Evolutionary conservation across 2,797 vertebrate species (phyloP), one percentile per base, ranked within the genome.

Genomic region (Cuculus canorus): DNA sequence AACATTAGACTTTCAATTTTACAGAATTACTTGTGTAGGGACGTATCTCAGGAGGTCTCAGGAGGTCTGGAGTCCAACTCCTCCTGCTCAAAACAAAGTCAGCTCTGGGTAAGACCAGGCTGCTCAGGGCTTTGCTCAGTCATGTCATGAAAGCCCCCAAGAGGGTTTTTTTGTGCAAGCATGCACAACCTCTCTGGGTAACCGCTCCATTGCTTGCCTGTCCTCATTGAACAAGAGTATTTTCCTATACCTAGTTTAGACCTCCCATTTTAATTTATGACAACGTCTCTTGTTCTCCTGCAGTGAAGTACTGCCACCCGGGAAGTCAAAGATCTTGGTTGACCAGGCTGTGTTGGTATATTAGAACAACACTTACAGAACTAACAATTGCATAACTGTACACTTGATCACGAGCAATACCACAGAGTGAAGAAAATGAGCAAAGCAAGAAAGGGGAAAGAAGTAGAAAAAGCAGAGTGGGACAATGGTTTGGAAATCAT

Each of bases 311-410:
- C 35, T 25, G 27, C 2, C 3, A 14, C 5, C 4, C 6, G 8
- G 25, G 30, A 85, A 69, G 28, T 7, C 9, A 3, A 70, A 73
- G 17, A 48, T 47, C 54, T 76, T 35, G 65, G 65, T 30, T 81
- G 9, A 13, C 24, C 54, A 92, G 41, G 24, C 47, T 30, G 37
- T 24, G 37, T 0, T 73, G 63, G 9, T 27, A 33, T 16, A 32
- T 82, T 85, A 92, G 60, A 85, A 88, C 33, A 91, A 64, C 2
- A 71, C 84, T 95, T 94, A 82, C 61, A 90, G 86, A 95, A 93
- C 53, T 37, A 66, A 47, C 47, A 59, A 27, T 28, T 87, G 59
- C 60, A 0, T 33, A 92, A 93, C 50, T 43, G 77, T 54, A 52
- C 63, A 48, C 52, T 70, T 48, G 16, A 82, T 52, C 53, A 82